Percentiles rank a stretch among this genome's conserved stretches.
Evolutionary conservation across 2,888 invertebrate species (phyloP).

Genomic region (Ctena decussata): DNA sequence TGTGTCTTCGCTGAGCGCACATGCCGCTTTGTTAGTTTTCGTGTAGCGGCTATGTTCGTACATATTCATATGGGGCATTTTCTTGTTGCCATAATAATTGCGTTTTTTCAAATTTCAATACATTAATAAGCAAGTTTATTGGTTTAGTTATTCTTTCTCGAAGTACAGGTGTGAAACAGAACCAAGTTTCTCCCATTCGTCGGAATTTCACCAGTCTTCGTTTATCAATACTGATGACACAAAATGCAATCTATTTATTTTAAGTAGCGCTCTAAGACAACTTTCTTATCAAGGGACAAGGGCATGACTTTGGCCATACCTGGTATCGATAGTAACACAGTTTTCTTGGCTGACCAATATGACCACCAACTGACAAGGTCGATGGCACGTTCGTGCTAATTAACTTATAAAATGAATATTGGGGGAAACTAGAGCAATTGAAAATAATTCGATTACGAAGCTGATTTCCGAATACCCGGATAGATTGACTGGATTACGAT

Average conservation of each 20-base stretch:
- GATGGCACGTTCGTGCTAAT: background rate
- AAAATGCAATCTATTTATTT: background rate
- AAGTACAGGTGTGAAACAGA: too few relatives aligned
- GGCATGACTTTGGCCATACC: background rate
- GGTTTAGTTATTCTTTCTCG: too few relatives aligned
- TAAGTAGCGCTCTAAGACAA: background rate
- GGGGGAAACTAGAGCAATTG: background rate
- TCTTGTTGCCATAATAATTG: too few relatives aligned
- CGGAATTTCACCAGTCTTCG: too few relatives aligned
- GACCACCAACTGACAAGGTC: background rate
- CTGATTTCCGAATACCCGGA: background rate
- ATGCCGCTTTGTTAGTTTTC: too few relatives aligned
- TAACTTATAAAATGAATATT: background rate
- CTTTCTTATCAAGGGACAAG: background rate
- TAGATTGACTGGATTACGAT: background rate
- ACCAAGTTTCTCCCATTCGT: too few relatives aligned
- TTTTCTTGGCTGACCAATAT: background rate
- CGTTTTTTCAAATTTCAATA: too few relatives aligned
- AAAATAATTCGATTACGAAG: background rate
- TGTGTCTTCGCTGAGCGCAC: too few relatives aligned
- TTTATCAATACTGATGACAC: background rate
- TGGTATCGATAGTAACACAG: background rate
- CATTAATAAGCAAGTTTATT: too few relatives aligned
- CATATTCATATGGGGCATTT: too few relatives aligned
- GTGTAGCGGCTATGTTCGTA: too few relatives aligned